A percentile compares a stretch with the other conserved stretches of the same genome.
Conservation (phyloP, 2,797 vertebrate genomes). For the Arrhamphus sclerolepis region DNA sequence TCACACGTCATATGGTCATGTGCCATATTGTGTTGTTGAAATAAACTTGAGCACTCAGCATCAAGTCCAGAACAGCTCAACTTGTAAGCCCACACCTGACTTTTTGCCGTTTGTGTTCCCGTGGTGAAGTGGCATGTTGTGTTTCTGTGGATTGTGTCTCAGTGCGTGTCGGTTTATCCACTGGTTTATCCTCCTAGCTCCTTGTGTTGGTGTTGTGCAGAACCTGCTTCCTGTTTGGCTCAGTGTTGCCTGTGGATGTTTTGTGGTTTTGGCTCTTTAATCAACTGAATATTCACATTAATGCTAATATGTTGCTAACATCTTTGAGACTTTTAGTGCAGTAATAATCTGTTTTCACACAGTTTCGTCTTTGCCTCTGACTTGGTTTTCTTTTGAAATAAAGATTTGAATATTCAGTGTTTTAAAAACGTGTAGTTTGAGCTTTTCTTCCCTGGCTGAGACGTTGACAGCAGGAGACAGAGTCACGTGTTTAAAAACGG, state of each 20-base stretch:
- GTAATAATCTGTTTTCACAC: background rate
- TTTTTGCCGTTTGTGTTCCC: conserved; percentile 25
- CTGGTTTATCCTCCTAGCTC: conserved; percentile 41
- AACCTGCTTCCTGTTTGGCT: conserved; percentile 49
- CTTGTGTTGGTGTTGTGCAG: conserved; percentile 62
- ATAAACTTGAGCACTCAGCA: conserved; percentile 2
- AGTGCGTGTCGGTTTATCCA: conserved; percentile 36
- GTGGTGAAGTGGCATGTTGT: conserved; percentile 65
- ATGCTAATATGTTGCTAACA: conserved; percentile 19
- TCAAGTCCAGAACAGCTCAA: background rate
- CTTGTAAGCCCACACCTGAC: conserved; percentile 24
- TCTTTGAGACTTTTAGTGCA: background rate
- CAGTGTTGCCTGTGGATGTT: conserved; percentile 69
- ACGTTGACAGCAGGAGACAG: conserved; percentile 67
- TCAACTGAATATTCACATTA: conserved; percentile 4
- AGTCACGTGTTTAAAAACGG: conserved; percentile 84
- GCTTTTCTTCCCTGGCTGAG: conserved; percentile 33
- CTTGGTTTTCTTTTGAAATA: background rate
- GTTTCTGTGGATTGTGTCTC: conserved; percentile 56
- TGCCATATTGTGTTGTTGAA: conserved; percentile 1
- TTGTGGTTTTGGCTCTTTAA: conserved; percentile 45
- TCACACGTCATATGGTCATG: background rate
- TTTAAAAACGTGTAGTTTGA: conserved; percentile 18
- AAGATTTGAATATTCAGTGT: background rate
- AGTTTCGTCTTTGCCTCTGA: background rate